phyloP scores from a whole-genome alignment of 2,797 vertebrate genomes.

The Pogonophryne albipinna region DNA sequence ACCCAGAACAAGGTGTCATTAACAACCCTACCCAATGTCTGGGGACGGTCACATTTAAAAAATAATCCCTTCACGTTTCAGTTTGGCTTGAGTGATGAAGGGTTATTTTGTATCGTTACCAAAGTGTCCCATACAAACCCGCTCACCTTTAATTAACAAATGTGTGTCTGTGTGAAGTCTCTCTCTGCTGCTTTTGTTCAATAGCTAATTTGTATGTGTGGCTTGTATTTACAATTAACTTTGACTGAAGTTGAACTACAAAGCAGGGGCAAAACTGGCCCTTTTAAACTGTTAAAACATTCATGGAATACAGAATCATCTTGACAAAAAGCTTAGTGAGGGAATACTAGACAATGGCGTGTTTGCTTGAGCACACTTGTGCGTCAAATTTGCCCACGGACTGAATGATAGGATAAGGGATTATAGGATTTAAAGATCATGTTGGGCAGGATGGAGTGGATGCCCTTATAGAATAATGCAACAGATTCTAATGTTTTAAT shows the following conservation, averaged over 20 bases:
- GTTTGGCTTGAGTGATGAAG: too few species aligned
- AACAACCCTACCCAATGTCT: too few species aligned
- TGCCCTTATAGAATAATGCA: conserved; percentile 23
- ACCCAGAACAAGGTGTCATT: too few species aligned
- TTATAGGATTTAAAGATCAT: conserved; percentile 4
- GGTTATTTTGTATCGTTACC: not conserved
- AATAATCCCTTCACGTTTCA: too few species aligned
- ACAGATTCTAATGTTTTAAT: not conserved
- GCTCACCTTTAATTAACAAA: too few species aligned
- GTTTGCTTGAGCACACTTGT: not conserved
- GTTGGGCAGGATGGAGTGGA: not conserved
- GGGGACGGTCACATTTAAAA: too few species aligned
- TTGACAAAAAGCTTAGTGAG: not conserved
- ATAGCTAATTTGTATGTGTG: conserved; percentile 13
- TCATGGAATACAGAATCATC: conserved; percentile 4
- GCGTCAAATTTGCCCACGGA: not conserved
- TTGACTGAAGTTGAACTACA: conserved; percentile 3
- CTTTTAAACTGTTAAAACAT: conserved; percentile 33
- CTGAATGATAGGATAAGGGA: conserved; percentile 9
- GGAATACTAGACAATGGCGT: not conserved
- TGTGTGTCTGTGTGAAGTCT: conserved; percentile 1
- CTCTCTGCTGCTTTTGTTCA: not conserved
- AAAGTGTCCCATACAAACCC: too few species aligned
- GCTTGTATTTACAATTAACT: conserved; percentile 27
- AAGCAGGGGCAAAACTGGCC: not conserved